Evolutionary conservation across 2,888 invertebrate species (phyloP), one percentile per base, ranked within the genome.

Genomic region (Panzeria rudis): DNA sequence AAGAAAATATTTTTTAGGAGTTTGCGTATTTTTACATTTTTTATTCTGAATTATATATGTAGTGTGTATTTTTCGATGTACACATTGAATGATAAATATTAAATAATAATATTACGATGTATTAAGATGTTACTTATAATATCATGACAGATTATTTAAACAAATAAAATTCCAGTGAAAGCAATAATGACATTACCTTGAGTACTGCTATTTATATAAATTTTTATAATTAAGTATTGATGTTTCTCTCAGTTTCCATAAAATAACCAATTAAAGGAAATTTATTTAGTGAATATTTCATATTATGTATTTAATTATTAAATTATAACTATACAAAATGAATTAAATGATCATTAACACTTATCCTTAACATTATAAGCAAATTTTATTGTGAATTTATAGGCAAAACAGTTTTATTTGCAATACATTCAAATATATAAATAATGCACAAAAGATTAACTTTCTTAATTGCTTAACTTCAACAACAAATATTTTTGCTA

Each of bases 401-500:
- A 11, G n/a, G 61, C 38, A 41, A 47, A 47, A 78, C 32, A 61
- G 50, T 68, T 54, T 61, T 41, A 64, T 41, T 20, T 64, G 13
- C 25, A 38, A 73, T n/a, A 9, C 13, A 35, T 20, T 62, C 3
- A 17, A 17, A 73, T n/a, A 4, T 8, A 35, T 17, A 35, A 78
- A 52, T 61, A 78, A 69, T 79, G 41, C 41, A 62, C 23, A 62
- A 23, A 54, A 41, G n/a, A 44, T 71, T 62, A 71, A 71, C 38
- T 79, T 62, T 71, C 61, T 69, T 78, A 69, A 69, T 69, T 50
- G 25, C 29, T 61, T 32, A 38, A 38, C 20, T 11, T 69, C 69
- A 52, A 69, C 29, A 29, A 13, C 59, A 66, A 59, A 50, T 38
- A 69, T 47, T 69, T 56, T 69, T 61, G 56, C 76, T 66, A 56